Base-by-base conservation (phyloP, 2,797 vertebrate genomes). In the Florisuga fusca region DNA sequence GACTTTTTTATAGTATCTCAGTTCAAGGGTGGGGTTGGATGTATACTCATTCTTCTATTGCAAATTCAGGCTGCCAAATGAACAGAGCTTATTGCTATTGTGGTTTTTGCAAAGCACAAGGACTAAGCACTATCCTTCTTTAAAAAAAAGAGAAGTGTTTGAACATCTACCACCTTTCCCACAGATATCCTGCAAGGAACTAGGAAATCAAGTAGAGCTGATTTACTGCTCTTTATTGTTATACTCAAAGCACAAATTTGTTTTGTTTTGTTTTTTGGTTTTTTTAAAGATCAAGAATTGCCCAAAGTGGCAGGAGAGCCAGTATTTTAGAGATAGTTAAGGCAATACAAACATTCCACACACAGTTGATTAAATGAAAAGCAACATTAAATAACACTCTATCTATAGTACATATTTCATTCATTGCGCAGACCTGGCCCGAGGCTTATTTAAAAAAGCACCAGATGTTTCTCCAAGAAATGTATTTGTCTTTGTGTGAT, bases 391-490 rank as follows among this genome's bases (percentile, higher is more conserved):
- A 96, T 97, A 97, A 88, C 53, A 89, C 76, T 97, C 96, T 97
- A 96, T 98, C 96, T 97, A 94, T 97, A 97, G 97, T 94, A 96
- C 97, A 98, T 97, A 98, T 97, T 98, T 98, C 96, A 97, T 97
- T 98, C 97, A 97, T 97, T 98, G 97, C 29, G 0, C 96, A 97
- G 97, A 98, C 93, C 93, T 98, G 93, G 97, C 98, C 97, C 59
- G 75, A 89, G 97, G 97, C 97, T 96, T 97, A 91, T 97, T 98
- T 97, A 79, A 98, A 98, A 98, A 97, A 97, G 96, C 94, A 98
- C 98, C 98, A 98, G 98, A 98, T 98, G 98, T 97, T 97, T 96
- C 97, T 98, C 96, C 91, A 95, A 97, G 96, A 98, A 97, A 97
- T 97, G 95, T 97, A 98, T 98, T 98, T 98, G 96, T 97, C 97